Evolutionary conservation across 2,797 vertebrate genomes (phyloP), one percentile per base, ranked within the genome.

Genomic region (Graptemys geographica): DNA sequence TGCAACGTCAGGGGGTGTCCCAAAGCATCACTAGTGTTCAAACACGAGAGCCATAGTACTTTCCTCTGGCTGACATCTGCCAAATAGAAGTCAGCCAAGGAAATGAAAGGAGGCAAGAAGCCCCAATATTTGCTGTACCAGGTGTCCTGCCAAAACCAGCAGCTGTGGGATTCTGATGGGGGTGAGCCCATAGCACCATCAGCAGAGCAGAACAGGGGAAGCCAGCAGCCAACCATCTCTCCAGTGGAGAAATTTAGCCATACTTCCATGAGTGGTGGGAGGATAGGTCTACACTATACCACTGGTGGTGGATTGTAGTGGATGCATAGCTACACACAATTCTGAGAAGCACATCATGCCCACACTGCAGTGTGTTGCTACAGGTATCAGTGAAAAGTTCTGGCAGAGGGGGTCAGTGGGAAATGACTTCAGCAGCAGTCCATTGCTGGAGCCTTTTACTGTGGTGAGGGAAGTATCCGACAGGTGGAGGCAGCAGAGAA

Each of bases 21-120:
- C 44, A 56, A 69, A 69, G 57, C 11, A 41, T 27, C 47, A 79
- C 59, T 87, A 47, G 31, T 1, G 52, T 18, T 93, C 44, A 8
- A 55, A 83, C 59, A 69, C 3, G 33, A 9, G 6, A 52, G 65
- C 80, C 83, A 78, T 37, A 86, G 78, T 25, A 51, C 47, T 51
- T 11, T 1, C 27, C 86, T 85, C 0, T 0, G 44, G 33, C 65
- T 25, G 21, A 55, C 81, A 94, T 80, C 82, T 82, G 83, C 13
- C 41, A 80, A 92, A 82, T 25, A 33, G 47, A 90, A 96, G 89
- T 86, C 52, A 59, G 79, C 81, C 79, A 79, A 65, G 84, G 88
- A 87, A 93, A 84, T 41, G 79, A 65, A 0, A 0, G 82, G 83
- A 94, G 79, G 69, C 79, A 62, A 18, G 27, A 57, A 31, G 1